Evolutionary conservation across 2,888 invertebrate species (phyloP).

Genomic region (Drosophila prolongata): DNA sequence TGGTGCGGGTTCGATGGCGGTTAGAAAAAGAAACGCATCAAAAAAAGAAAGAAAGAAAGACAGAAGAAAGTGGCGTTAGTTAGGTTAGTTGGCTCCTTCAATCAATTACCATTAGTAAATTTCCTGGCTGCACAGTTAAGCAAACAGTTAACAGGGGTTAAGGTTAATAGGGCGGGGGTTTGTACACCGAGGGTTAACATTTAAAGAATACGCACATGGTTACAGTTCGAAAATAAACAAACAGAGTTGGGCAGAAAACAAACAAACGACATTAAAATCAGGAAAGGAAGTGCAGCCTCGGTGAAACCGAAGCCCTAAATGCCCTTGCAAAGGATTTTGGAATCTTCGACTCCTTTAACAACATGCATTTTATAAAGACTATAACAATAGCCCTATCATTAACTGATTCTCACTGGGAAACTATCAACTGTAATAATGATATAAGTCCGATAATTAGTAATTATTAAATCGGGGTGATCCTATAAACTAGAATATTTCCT

Average conservation of each 20-base stretch:
- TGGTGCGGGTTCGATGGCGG: constrained; percentile 30
- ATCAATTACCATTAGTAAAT: constrained; percentile 83
- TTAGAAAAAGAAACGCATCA: constrained; percentile 49
- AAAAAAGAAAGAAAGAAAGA: constrained; percentile 68
- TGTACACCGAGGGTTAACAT: not conserved
- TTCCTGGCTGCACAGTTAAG: constrained; percentile 80
- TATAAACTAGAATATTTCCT: too few species aligned
- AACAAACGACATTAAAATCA: constrained; percentile 37
- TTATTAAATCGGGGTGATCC: too few species aligned
- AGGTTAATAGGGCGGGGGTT: not conserved
- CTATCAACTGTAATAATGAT: too few species aligned
- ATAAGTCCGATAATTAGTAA: too few species aligned
- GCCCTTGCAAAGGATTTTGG: constrained; percentile 17
- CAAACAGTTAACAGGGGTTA: constrained; percentile 7
- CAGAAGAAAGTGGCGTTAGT: constrained; percentile 73
- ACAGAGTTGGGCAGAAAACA: constrained; percentile 36
- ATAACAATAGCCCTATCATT: too few species aligned
- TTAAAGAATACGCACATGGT: constrained; percentile 15
- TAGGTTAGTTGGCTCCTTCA: constrained; percentile 71
- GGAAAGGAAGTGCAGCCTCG: constrained; percentile 23
- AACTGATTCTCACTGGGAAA: too few species aligned
- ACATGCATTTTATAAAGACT: not conserved
- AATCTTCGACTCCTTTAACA: not conserved
- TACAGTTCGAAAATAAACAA: constrained; percentile 23
- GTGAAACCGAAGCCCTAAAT: not conserved